These are phyloP conservation scores for Climacteris rufus DNA, from an alignment of 2,113 vertebrate species.

Conservation along the genomic window DNA sequence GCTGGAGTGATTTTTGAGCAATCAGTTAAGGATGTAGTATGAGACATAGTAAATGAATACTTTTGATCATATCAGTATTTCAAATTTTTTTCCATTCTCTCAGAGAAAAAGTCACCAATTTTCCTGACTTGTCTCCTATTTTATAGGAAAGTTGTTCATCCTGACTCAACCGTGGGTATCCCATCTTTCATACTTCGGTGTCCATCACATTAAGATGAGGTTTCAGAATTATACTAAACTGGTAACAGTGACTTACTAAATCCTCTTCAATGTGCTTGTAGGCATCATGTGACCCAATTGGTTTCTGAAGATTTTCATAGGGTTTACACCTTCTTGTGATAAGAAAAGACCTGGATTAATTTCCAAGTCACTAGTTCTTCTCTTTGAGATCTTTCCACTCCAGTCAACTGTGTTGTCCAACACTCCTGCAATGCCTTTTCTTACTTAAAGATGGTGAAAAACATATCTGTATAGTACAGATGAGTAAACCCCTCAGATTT, in stretches of 20 bases:
- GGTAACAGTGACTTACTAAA: background rate
- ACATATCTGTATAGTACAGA: background rate
- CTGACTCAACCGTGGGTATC: background rate
- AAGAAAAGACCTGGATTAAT: background rate
- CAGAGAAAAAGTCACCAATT: background rate
- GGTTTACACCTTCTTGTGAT: fast-evolving
- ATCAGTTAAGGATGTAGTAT: background rate
- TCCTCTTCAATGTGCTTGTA: background rate
- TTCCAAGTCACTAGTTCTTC: background rate
- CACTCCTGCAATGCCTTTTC: background rate
- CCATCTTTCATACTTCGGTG: background rate
- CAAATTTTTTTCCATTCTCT: background rate
- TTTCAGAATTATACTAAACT: background rate
- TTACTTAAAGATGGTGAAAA: background rate
- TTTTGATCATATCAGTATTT: background rate
- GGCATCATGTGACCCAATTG: background rate
- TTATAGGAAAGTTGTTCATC: background rate
- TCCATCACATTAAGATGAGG: background rate
- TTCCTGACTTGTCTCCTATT: background rate
- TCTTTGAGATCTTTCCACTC: background rate
- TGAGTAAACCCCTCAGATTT: background rate
- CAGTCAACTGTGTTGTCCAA: background rate
- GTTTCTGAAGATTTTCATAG: background rate
- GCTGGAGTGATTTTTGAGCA: background rate
- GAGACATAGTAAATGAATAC: background rate